phyloP scores from a whole-genome alignment of 2,113 vertebrate genomes.

The Phoxinus phoxinus region DNA sequence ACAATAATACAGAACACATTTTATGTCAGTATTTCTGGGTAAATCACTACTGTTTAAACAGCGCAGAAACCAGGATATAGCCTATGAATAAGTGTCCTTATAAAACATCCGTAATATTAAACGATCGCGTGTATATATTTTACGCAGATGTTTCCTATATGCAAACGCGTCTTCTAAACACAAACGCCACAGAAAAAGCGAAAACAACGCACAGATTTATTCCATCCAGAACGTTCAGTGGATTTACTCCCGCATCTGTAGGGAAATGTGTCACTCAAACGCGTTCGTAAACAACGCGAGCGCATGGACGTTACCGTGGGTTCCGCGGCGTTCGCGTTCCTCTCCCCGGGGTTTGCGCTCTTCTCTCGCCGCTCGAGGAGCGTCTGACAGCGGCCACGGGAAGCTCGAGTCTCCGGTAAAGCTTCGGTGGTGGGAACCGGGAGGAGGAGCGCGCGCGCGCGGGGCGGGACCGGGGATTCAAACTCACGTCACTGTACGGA shows the following conservation, averaged over 20 bases:
- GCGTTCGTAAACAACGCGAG: not conserved
- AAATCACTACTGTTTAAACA: not conserved
- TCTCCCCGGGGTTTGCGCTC: conserved; percentile 1
- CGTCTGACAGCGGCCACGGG: not conserved
- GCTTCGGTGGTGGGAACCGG: too few species aligned
- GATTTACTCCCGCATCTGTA: not conserved
- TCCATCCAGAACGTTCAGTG: not conserved
- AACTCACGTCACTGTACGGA: not conserved
- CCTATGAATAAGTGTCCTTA: not conserved
- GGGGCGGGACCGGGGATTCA: conserved; percentile 1
- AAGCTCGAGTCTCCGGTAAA: not conserved
- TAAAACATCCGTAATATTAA: not conserved
- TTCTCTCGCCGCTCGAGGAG: not conserved
- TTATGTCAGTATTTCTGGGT: not conserved
- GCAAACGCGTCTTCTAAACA: not conserved
- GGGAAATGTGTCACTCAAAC: not conserved
- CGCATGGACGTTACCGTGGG: conserved; percentile 19
- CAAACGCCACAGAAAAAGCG: not conserved
- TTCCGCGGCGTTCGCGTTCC: not conserved
- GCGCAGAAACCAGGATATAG: not conserved
- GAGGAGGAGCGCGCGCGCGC: not conserved
- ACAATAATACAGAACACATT: too few species aligned
- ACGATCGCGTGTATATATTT: not conserved
- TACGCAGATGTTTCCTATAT: not conserved
- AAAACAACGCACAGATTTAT: not conserved